Evolutionary conservation across 2,888 invertebrate genomes (phyloP).

Genomic region (Pristionchus entomophagus): DNA sequence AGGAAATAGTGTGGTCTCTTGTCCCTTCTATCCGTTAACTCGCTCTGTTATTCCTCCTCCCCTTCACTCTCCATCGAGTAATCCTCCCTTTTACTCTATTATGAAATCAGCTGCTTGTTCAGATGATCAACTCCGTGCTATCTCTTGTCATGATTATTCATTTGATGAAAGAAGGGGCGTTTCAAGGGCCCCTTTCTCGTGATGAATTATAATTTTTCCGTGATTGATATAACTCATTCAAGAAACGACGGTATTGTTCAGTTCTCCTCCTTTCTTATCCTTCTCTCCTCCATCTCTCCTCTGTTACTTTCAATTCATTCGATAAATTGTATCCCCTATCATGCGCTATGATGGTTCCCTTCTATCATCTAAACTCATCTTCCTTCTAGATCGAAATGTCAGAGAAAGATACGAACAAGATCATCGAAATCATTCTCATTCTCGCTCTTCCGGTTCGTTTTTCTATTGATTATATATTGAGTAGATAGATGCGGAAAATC

Average conservation of each 20-base stretch:
- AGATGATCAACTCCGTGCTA: neutral
- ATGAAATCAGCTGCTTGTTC: neutral
- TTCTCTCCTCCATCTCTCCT: too few relatives aligned
- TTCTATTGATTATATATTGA: neutral
- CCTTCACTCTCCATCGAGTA: neutral
- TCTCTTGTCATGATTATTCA: too few relatives aligned
- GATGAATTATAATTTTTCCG: too few relatives aligned
- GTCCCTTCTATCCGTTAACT: neutral
- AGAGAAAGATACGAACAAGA: slow-evolving; percentile 38
- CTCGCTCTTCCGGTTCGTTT: slow-evolving; percentile 30
- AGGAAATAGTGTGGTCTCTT: neutral
- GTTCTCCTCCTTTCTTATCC: too few relatives aligned
- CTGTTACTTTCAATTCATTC: neutral
- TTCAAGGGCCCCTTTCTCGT: too few relatives aligned
- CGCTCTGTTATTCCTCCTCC: neutral
- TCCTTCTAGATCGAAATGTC: neutral
- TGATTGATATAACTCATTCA: too few relatives aligned
- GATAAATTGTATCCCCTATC: too few relatives aligned
- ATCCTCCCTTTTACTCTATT: neutral
- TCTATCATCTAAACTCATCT: too few relatives aligned
- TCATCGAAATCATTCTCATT: slow-evolving; percentile 46
- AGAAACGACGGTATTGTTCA: too few relatives aligned
- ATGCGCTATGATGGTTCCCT: too few relatives aligned
- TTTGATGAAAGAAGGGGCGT: too few relatives aligned
- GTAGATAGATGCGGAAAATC: too few relatives aligned